Percentiles rank a stretch among this genome's conserved stretches.
Conservation (phyloP, 2,113 vertebrate genomes). For the Chelonoidis abingdonii region DNA sequence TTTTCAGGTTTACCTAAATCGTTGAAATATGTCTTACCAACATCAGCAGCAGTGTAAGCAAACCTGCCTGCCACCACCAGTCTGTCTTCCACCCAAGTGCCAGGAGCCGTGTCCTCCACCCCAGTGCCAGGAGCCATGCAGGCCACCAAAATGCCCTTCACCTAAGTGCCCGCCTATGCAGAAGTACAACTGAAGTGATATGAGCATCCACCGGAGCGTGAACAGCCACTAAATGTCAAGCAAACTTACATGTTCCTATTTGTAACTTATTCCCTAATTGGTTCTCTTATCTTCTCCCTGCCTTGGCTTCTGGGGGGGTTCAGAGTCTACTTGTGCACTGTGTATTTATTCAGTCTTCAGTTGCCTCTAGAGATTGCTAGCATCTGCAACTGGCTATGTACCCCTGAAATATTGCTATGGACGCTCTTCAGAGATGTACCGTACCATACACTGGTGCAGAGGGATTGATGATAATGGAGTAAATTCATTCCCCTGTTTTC, state of each 20-base stretch:
- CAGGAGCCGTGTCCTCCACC: background rate
- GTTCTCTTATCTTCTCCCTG: background rate
- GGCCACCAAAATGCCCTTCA: background rate
- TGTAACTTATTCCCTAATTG: background rate
- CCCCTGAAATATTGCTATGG: background rate
- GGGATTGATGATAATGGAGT: background rate
- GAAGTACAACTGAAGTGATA: background rate
- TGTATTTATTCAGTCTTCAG: background rate
- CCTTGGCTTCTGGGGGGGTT: background rate
- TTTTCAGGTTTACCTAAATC: background rate
- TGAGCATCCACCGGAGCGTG: background rate
- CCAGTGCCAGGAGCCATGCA: background rate
- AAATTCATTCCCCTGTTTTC: background rate
- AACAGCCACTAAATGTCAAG: background rate
- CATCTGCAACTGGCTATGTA: background rate
- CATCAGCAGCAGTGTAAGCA: background rate
- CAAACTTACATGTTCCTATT: background rate
- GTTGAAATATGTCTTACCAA: background rate
- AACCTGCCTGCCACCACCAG: background rate
- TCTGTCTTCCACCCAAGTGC: background rate
- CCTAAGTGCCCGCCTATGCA: background rate
- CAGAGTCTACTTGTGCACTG: background rate
- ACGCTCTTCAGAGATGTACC: background rate
- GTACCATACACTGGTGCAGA: background rate
- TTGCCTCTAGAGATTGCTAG: background rate